Evolutionary conservation across 2,113 vertebrate species (phyloP).

Genomic region (Athene noctua): DNA sequence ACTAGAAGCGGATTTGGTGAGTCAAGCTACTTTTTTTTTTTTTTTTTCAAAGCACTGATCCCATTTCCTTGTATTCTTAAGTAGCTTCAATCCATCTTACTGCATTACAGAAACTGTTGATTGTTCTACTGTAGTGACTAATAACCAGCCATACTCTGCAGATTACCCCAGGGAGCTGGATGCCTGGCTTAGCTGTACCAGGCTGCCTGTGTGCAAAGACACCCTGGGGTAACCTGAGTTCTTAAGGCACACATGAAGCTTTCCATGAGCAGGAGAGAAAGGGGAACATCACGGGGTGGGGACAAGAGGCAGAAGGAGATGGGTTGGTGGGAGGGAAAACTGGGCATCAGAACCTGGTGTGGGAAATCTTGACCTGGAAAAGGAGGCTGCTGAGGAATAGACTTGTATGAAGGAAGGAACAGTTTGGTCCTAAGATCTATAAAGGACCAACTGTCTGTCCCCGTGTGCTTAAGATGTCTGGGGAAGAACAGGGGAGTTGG

Average conservation of each 20-base stretch:
- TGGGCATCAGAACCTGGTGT: not conserved
- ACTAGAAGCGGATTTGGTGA: not conserved
- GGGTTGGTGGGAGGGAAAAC: not conserved
- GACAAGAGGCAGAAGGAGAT: not conserved
- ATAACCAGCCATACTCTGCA: not conserved
- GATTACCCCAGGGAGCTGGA: not conserved
- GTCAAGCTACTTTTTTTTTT: not conserved
- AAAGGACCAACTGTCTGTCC: not conserved
- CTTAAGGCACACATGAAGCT: not conserved
- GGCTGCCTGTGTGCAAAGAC: not conserved
- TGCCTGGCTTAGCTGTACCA: not conserved
- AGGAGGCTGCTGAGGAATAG: not conserved
- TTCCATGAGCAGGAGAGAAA: not conserved
- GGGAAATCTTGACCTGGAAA: not conserved
- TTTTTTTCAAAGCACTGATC: not conserved
- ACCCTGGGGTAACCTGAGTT: not conserved
- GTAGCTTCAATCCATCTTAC: conserved; percentile 37
- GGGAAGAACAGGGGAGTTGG: not conserved
- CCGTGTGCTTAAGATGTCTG: too few relatives aligned
- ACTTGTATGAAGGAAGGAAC: not conserved
- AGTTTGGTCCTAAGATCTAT: not conserved
- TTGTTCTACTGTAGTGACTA: conserved; percentile 27
- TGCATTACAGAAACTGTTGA: not conserved
- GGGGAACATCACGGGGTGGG: not conserved
- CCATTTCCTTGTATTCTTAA: conserved; percentile 19